Conservation (phyloP, 2,113 vertebrate genomes). For the Prietella phreatophila region DNA sequence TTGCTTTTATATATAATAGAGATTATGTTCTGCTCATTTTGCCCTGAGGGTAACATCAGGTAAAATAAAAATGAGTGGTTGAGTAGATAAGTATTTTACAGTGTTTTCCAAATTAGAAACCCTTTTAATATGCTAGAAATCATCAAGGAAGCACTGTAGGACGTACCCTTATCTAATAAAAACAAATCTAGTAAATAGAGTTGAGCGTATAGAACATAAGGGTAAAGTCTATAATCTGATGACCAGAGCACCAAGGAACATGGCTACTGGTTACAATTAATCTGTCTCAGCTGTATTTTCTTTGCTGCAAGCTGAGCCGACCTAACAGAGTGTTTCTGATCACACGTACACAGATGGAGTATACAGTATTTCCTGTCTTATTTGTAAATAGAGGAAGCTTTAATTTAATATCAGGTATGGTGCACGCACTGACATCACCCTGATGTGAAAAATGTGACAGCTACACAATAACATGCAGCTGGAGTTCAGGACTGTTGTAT, state of each 20-base stretch:
- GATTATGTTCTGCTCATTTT: background rate
- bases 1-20: background rate
- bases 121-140: background rate
- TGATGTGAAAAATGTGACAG: background rate
- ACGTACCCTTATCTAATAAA: background rate
- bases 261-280: background rate
- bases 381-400: slow-evolving; percentile 2
- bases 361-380: background rate
- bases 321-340: background rate
- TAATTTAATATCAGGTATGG: background rate
- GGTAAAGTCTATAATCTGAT: background rate
- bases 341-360: background rate
- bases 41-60: background rate
- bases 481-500: background rate
- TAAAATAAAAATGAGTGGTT: background rate
- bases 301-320: background rate
- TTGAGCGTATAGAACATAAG: background rate
- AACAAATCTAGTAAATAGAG: background rate
- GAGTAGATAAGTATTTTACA: background rate
- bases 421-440: background rate
- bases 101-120: background rate
- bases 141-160: background rate
- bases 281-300: background rate
- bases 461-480: background rate
- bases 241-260: background rate